Conservation (phyloP, 2,797 vertebrate species). For the Streptopelia turtur region DNA sequence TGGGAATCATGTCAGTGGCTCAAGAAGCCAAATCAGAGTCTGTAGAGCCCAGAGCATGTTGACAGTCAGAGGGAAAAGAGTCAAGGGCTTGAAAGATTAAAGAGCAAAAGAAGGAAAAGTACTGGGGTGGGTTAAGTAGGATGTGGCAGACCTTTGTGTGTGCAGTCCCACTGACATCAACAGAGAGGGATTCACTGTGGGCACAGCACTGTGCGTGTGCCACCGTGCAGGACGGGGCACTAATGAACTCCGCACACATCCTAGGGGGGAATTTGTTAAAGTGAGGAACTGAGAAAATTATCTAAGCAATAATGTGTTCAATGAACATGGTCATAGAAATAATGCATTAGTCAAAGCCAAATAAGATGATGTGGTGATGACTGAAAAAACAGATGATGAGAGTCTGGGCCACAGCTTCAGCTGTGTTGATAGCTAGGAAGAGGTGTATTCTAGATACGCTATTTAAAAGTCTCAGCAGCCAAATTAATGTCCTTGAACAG, state of each 20-base stretch:
- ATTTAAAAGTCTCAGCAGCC: neutral
- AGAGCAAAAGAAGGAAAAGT: neutral
- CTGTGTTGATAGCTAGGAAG: neutral
- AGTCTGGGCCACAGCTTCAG: constrained; percentile 24
- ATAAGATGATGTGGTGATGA: constrained; percentile 6
- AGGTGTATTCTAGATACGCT: neutral
- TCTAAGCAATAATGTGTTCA: neutral
- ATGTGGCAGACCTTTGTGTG: neutral
- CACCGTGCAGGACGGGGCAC: neutral
- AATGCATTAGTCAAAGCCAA: neutral
- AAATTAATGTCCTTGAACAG: neutral
- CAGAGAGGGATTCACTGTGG: neutral
- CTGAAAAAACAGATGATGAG: constrained; percentile 4
- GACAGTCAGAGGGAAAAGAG: neutral
- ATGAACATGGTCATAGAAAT: neutral
- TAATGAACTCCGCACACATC: neutral
- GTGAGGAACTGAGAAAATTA: neutral
- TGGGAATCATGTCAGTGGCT: neutral
- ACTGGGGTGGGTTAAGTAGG: neutral
- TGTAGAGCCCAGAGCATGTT: neutral
- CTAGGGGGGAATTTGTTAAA: neutral
- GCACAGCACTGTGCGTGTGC: neutral
- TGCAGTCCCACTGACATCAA: neutral
- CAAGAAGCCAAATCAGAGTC: neutral
- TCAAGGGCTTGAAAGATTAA: neutral